A percentile compares a stretch with the other conserved stretches of the same genome.
phyloP scores from a whole-genome alignment of 1,140 invertebrate genomes.

The Trichoplusia ni region DNA sequence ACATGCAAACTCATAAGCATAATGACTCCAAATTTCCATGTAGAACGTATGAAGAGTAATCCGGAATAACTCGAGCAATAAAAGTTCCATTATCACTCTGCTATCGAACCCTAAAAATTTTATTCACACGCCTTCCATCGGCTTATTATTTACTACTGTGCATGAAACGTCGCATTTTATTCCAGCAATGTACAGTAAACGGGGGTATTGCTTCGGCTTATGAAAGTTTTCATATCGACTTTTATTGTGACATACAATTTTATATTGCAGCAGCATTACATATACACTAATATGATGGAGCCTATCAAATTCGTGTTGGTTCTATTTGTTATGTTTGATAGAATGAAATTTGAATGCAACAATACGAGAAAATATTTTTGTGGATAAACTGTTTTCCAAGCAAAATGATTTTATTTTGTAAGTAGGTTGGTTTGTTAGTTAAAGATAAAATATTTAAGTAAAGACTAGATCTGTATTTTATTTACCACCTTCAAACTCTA shows the following conservation, averaged over 20 bases:
- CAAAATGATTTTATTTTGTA: too few relatives aligned
- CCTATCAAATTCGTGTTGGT: neutral
- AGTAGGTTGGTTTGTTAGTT: too few relatives aligned
- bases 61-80: constrained; percentile 17
- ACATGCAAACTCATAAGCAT: constrained; percentile 29
- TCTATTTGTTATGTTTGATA: neutral
- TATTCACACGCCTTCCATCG: constrained; percentile 16
- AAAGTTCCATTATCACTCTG: constrained; percentile 24
- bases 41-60: constrained; percentile 22
- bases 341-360: neutral
- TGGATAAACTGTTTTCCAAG: neutral
- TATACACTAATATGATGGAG: neutral
- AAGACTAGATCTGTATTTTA: too few relatives aligned
- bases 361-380: neutral
- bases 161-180: constrained; percentile 15
- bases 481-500: too few relatives aligned
- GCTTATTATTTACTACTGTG: constrained; percentile 40
- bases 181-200: constrained; percentile 36
- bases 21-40: constrained; percentile 26
- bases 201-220: constrained; percentile 40
- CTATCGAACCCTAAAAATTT: constrained; percentile 27
- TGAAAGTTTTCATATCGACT: constrained; percentile 48
- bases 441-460: too few relatives aligned
- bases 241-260: constrained; percentile 43
- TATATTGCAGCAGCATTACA: constrained; percentile 30